phyloP scores from a whole-genome alignment of 2,888 invertebrate genomes.

The Spatulosminthurus flaviceps region DNA sequence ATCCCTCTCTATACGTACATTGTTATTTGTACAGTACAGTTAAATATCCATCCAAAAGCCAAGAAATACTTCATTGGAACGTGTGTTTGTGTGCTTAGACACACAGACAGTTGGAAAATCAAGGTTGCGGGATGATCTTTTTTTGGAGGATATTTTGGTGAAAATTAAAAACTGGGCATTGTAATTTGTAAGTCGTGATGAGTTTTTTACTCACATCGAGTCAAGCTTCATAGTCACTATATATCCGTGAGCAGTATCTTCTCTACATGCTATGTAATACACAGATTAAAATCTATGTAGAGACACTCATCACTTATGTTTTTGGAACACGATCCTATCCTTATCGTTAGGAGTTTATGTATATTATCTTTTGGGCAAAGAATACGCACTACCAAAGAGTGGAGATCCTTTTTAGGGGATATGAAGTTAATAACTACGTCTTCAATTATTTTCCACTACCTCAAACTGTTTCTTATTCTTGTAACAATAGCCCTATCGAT shows the following conservation, averaged over 20 bases:
- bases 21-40: too few relatives aligned
- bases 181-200: conserved; percentile 38
- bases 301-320: background rate
- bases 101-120: background rate
- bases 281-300: background rate
- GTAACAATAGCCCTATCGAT: too few relatives aligned
- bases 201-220: background rate
- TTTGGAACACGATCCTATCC: background rate
- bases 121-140: conserved; percentile 45
- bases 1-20: too few relatives aligned
- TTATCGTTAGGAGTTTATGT: background rate
- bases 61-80: too few relatives aligned
- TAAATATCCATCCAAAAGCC: too few relatives aligned
- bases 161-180: conserved; percentile 43
- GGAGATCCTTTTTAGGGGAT: too few relatives aligned
- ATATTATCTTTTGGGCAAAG: too few relatives aligned
- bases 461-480: too few relatives aligned
- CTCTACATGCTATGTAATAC: background rate
- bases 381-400: too few relatives aligned
- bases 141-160: conserved; percentile 26
- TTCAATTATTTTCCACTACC: too few relatives aligned
- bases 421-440: too few relatives aligned
- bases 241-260: background rate
- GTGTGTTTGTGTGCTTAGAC: background rate
- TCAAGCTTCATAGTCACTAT: too few relatives aligned